Evolutionary conservation across 2,888 invertebrate species (phyloP).

Genomic region (Xanthorhoe spadicearia): DNA sequence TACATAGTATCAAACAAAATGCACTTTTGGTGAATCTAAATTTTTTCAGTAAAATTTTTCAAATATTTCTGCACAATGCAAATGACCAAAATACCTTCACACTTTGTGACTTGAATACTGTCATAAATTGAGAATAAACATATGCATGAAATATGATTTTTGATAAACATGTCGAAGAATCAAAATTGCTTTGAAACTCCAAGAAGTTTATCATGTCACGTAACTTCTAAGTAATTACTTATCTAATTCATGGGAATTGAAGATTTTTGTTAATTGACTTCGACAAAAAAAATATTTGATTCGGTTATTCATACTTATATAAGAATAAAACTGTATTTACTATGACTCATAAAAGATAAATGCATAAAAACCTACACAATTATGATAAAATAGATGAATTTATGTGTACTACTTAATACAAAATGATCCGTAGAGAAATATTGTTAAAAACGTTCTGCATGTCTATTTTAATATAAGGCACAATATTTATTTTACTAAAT

Average conservation of each 20-base stretch:
- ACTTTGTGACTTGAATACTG: neutral
- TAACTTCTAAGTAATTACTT: conserved; percentile 18
- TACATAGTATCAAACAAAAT: too few species aligned
- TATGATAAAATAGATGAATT: neutral
- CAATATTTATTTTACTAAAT: neutral
- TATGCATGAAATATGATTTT: conserved; percentile 15
- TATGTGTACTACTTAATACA: conserved; percentile 3
- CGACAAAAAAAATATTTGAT: neutral
- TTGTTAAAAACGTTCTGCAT: conserved; percentile 2
- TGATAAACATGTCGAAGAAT: conserved; percentile 76
- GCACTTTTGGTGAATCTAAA: too few species aligned
- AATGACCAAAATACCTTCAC: neutral
- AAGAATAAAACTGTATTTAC: conserved; percentile 27
- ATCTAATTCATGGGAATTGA: conserved; percentile 5
- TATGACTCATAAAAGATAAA: conserved; percentile 44
- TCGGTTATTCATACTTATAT: conserved; percentile 14
- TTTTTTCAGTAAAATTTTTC: neutral
- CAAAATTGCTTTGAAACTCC: conserved; percentile 72
- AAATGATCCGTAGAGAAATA: conserved; percentile 13
- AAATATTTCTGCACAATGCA: conserved; percentile 2
- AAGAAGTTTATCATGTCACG: conserved; percentile 68
- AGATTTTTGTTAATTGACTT: conserved; percentile 16
- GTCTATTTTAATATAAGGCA: conserved; percentile 9
- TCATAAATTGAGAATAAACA: neutral
- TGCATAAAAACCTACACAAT: conserved; percentile 34